Percentiles rank a stretch among this genome's conserved stretches.
Conservation (phyloP, 2,797 vertebrate genomes). For the Denticeps clupeoides region DNA sequence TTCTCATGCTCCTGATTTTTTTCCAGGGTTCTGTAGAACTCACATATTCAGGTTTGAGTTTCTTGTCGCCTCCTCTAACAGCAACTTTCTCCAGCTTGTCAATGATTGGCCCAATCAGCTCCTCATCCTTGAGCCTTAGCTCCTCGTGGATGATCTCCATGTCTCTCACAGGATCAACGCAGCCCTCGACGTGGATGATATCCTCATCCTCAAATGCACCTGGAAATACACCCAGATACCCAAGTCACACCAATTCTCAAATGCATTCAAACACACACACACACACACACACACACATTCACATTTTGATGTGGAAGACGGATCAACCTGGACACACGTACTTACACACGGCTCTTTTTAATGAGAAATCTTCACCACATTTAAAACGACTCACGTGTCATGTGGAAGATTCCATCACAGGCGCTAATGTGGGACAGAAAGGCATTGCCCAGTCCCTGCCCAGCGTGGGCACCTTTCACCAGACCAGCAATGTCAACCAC, state of each 20-base stretch:
- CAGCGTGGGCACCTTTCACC: conserved; percentile 89
- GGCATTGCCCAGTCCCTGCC: conserved; percentile 92
- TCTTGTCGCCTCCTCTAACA: conserved; percentile 90
- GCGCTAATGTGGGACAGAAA: conserved; percentile 96
- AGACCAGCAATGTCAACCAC: conserved; percentile 96
- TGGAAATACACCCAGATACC: too few relatives aligned
- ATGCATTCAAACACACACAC: conserved; percentile 5
- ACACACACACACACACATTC: neutral
- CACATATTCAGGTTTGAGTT: conserved; percentile 97
- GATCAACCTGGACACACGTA: too few relatives aligned
- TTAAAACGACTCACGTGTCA: conserved; percentile 88
- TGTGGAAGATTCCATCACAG: conserved; percentile 93
- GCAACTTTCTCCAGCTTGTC: conserved; percentile 97
- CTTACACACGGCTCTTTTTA: too few relatives aligned
- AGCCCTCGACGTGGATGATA: conserved; percentile 93
- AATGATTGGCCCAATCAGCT: conserved; percentile 77
- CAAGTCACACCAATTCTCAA: too few relatives aligned
- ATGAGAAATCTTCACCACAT: too few relatives aligned
- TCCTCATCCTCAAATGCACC: conserved; percentile 97
- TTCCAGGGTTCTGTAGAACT: conserved; percentile 40
- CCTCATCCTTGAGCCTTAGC: conserved; percentile 91
- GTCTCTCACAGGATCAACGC: conserved; percentile 82
- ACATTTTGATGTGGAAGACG: too few relatives aligned
- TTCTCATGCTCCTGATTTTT: neutral
- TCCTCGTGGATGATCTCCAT: conserved; percentile 80